These are phyloP conservation scores for Hoplostethus atlanticus DNA, from an alignment of 2,797 vertebrate species.

Conservation along the genomic window DNA sequence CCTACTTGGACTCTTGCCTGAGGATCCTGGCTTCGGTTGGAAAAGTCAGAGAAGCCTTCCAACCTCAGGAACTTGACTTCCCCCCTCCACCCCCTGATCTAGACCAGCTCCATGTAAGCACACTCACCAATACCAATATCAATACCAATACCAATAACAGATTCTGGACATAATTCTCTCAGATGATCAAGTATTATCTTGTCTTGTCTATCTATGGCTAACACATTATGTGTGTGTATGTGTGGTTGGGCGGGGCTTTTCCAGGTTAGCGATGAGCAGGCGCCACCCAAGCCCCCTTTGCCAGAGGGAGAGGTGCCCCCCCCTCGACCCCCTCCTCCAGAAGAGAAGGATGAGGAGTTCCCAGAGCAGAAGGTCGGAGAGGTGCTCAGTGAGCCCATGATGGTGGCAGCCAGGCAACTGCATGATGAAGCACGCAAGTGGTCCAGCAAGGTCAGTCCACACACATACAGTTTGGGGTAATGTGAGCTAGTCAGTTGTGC, in stretches of 20 bases:
- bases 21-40: slow-evolving; percentile 95
- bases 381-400: slow-evolving; percentile 98
- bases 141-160: neutral
- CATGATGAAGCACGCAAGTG: slow-evolving; percentile 98
- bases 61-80: slow-evolving; percentile 96
- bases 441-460: slow-evolving; percentile 90
- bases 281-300: slow-evolving; percentile 96
- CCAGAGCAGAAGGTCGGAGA: slow-evolving; percentile 96
- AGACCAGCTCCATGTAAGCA: slow-evolving; percentile 93
- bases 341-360: slow-evolving; percentile 98
- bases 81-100: slow-evolving; percentile 97
- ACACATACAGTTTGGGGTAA: neutral
- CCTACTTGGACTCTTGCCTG: slow-evolving; percentile 96
- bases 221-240: slow-evolving; percentile 6
- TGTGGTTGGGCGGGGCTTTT: slow-evolving; percentile 8
- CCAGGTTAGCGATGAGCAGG: slow-evolving; percentile 94
- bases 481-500: neutral
- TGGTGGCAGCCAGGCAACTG: slow-evolving; percentile 97
- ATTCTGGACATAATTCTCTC: neutral
- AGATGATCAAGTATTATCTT: neutral
- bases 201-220: neutral
- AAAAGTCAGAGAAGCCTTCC: slow-evolving; percentile 97
- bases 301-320: slow-evolving; percentile 97
- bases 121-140: slow-evolving; percentile 20
- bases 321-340: slow-evolving; percentile 95